Evolutionary conservation across 2,797 vertebrate genomes (phyloP).

Genomic region (Anabacerthia variegaticeps): DNA sequence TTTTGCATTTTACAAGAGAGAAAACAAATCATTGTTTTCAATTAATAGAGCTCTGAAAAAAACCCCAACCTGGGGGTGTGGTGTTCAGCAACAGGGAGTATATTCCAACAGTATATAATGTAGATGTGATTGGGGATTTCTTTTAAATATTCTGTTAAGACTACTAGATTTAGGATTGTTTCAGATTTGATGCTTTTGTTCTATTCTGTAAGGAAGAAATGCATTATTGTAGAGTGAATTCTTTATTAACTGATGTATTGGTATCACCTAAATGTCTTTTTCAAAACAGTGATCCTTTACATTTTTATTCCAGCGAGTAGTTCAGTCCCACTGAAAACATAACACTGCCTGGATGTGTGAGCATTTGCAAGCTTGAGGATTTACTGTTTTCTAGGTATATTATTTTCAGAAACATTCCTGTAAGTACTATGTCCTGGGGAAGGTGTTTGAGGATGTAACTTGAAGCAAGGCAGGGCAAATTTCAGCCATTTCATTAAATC

Average conservation of each 20-base stretch:
- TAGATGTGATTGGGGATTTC: not conserved
- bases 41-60: slow-evolving; percentile 53
- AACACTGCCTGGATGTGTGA: not conserved
- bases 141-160: not conserved
- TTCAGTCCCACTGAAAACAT: not conserved
- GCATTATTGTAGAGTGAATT: rapidly evolving
- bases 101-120: not conserved
- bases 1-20: slow-evolving; percentile 58
- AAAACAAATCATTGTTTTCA: slow-evolving; percentile 68
- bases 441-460: not conserved
- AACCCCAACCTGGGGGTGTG: not conserved
- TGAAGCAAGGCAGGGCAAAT: not conserved
- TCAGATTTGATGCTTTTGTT: not conserved
- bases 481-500: not conserved
- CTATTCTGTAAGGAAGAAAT: not conserved
- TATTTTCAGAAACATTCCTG: not conserved
- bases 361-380: not conserved
- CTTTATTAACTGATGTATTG: not conserved
- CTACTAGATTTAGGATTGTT: not conserved
- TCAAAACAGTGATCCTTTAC: not conserved
- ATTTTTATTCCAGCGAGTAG: not conserved
- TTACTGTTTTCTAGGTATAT: not conserved
- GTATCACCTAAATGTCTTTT: not conserved
- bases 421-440: not conserved
- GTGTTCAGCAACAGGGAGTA: not conserved